Evolutionary conservation across 2,113 vertebrate species (phyloP).

Genomic region (Rhabdornis inornatus): DNA sequence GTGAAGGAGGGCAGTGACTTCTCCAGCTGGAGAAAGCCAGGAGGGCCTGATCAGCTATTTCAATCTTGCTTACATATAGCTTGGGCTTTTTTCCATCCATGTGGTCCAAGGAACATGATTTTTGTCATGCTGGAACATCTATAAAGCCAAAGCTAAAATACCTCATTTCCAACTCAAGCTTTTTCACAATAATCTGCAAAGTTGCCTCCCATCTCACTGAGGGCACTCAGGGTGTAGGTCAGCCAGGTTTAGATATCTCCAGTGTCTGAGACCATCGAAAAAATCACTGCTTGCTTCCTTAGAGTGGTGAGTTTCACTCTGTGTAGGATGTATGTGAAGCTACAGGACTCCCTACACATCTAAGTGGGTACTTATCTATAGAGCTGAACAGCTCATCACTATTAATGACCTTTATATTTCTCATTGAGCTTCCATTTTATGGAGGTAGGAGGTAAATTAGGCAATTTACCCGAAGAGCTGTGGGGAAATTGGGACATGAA

Average conservation of each 20-base stretch:
- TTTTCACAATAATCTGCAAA: background rate
- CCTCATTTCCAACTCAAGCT: background rate
- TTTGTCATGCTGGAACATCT: background rate
- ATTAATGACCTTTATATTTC: background rate
- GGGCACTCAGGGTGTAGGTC: background rate
- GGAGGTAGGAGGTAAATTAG: background rate
- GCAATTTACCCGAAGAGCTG: accelerated
- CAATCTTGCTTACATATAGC: accelerated
- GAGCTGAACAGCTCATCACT: background rate
- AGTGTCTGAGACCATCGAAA: background rate
- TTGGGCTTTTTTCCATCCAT: background rate
- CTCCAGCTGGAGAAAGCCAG: background rate
- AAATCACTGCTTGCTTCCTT: background rate
- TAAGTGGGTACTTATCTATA: background rate
- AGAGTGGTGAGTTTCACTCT: background rate
- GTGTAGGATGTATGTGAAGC: background rate
- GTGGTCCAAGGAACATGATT: accelerated
- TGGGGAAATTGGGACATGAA: background rate
- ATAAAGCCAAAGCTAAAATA: background rate
- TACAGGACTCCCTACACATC: background rate
- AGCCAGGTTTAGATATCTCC: background rate
- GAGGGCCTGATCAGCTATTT: background rate
- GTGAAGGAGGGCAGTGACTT: background rate
- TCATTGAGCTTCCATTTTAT: background rate
- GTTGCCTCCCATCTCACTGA: background rate